Evolutionary conservation across 2,888 invertebrate genomes (phyloP).

Genomic region (Drosophila anomelani): DNA sequence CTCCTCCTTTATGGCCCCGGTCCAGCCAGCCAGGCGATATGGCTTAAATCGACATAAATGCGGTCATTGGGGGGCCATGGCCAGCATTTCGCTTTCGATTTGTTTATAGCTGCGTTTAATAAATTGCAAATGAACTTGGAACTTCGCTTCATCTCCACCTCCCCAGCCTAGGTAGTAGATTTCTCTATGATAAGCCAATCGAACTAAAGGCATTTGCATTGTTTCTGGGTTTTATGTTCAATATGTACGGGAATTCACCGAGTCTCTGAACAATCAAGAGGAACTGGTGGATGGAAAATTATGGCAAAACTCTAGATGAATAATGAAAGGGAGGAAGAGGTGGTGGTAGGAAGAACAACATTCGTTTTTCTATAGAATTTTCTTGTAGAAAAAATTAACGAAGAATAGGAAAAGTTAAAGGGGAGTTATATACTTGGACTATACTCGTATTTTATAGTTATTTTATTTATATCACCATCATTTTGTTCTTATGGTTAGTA

Average conservation of each 20-base stretch:
- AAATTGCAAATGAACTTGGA: constrained; percentile 70
- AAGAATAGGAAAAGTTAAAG: not conserved
- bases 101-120: constrained; percentile 71
- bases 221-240: constrained; percentile 15
- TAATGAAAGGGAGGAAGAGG: not conserved
- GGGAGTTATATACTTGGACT: not conserved
- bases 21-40: constrained; percentile 29
- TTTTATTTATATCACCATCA: no score
- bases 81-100: constrained; percentile 68
- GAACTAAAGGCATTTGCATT: constrained; percentile 41
- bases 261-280: constrained; percentile 32
- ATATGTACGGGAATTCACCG: not conserved
- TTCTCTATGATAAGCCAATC: constrained; percentile 37
- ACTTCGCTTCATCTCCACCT: constrained; percentile 11
- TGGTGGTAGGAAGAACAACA: not conserved
- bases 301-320: constrained; percentile 7
- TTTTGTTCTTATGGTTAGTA: no score
- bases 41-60: constrained; percentile 73
- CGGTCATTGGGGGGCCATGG: constrained; percentile 51
- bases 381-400: not conserved
- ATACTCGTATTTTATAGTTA: no score
- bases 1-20: constrained; percentile 21
- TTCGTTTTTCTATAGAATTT: not conserved
- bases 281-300: constrained; percentile 6
- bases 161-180: constrained; percentile 21